Percentiles rank a stretch among this genome's conserved stretches.
phyloP scores from a whole-genome alignment of 2,888 invertebrate species.

The Callimorpha dominula region DNA sequence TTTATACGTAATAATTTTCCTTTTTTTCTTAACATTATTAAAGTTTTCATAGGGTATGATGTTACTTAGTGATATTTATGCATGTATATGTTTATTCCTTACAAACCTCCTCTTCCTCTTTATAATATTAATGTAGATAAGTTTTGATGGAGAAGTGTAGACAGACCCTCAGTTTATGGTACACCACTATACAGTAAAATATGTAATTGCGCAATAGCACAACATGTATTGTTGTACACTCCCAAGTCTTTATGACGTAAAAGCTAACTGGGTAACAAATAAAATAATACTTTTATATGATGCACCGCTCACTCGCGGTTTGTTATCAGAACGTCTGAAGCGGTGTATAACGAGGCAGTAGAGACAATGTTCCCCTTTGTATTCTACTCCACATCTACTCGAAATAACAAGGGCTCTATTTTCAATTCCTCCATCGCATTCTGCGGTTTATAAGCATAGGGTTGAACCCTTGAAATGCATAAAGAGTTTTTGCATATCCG shows the following conservation, averaged over 20 bases:
- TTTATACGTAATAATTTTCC: too few species aligned
- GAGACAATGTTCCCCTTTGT: constrained; percentile 82
- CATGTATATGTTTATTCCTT: too few species aligned
- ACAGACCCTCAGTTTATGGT: too few species aligned
- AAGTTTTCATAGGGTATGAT: too few species aligned
- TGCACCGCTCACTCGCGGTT: constrained; percentile 66
- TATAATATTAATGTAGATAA: too few species aligned
- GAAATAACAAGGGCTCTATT: constrained; percentile 86
- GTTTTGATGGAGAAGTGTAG: too few species aligned
- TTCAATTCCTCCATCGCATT: constrained; percentile 80
- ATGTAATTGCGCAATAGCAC: neutral
- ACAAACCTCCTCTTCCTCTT: too few species aligned
- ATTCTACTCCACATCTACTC: constrained; percentile 81
- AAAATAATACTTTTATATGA: constrained; percentile 61
- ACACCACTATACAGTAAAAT: neutral
- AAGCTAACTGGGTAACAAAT: constrained; percentile 48
- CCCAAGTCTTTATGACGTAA: neutral
- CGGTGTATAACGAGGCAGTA: constrained; percentile 78
- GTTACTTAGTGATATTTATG: too few species aligned
- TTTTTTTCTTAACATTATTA: too few species aligned
- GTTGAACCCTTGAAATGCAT: constrained; percentile 72
- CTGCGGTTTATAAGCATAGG: constrained; percentile 70
- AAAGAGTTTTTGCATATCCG: constrained; percentile 72
- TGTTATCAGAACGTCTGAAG: constrained; percentile 83
- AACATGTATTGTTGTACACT: neutral